Evolutionary conservation across 2,888 invertebrate genomes (phyloP), one percentile per base, ranked within the genome.

Genomic region (Sphaeridia pumilis): DNA sequence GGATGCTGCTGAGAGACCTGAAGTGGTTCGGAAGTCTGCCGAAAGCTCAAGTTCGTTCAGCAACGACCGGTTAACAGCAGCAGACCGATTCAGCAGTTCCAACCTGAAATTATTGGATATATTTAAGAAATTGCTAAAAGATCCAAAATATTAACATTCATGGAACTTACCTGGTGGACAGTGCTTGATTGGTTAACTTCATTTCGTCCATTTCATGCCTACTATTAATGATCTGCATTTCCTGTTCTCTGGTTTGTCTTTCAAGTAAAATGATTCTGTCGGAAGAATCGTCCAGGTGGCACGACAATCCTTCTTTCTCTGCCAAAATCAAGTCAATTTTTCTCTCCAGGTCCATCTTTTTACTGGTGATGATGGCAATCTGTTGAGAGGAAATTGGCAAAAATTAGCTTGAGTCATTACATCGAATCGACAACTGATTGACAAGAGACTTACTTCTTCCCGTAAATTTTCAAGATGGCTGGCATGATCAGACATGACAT

Each of bases 221-320:
- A 51, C 70, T 70, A 47, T 67, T 68, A 10, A 70, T 67, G 24
- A 75, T 64, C 70, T 74, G 66, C 35, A 68, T 72, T 68, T 87
- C 87, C 73, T 87, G 85, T 71, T 89, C 87, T 61, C 83, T 78
- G 45, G 83, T 76, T 69, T 86, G 72, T 62, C 72, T 78, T 71
- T 94, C 92, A 65, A 94, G 75, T 65, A 87, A 79, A 65, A 84
- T 73, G 66, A 92, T 87, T 68, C 88, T 78, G 71, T 93, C 90
- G 50, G 86, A 84, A 35, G 90, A 85, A 70, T 93, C 92, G 59
- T 94, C 93, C 53, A 93, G 74, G 55, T 86, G 84, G 47, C 81
- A 78, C 47, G 80, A 77, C 49, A 92, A 74, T 57, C 80, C 78
- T 57, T 90, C 87, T 63, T 89, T 79, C 70, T 94, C 92, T 55